Evolutionary conservation across 2,888 invertebrate species (phyloP), one percentile per base, ranked within the genome.

Genomic region (Clitarchus hookeri): DNA sequence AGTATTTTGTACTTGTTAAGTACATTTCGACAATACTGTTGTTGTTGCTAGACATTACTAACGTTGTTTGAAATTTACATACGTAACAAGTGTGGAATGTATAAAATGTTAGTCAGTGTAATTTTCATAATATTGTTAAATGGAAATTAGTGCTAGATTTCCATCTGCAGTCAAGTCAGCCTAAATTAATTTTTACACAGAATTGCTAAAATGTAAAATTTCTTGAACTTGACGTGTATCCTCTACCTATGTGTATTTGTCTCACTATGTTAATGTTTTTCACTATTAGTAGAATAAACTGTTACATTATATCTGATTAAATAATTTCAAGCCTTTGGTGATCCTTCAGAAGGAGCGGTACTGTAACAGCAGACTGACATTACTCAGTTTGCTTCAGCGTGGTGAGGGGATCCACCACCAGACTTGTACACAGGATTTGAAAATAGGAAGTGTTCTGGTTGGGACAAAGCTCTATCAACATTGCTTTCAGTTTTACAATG

Each of bases 231-330:
- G 8, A 65, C 1, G n/a, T 65, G 65, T 65, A 65, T n/a, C 16
- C 65, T 65, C 23, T 65, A 65, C 19, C n/a, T 65, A n/a, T 23
- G 65, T 65, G 65, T 65, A 19, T 65, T 19, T 65, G 65, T 65
- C 65, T 65, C 65, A 65, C 65, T 65, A 65, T n/a, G 65, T 65
- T 65, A 65, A 65, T 65, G 65, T 65, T 65, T 65, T 65, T 65
- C 65, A 65, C 65, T 65, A 65, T 65, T 65, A 65, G 65, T 65
- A 65, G 65, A 65, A 65, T 65, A 65, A 65, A 65, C 65, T 65
- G 65, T 65, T 65, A 65, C 65, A 65, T 8, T 65, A 65, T 65
- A 65, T n/a, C 16, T 65, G 65, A 65, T 8, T n/a, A 65, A 65
- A n/a, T 65, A 65, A 65, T 65, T 65, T n/a, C 6, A 8, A 8